phyloP scores from a whole-genome alignment of 2,888 invertebrate genomes.

The Bembecia ichneumoniformis region DNA sequence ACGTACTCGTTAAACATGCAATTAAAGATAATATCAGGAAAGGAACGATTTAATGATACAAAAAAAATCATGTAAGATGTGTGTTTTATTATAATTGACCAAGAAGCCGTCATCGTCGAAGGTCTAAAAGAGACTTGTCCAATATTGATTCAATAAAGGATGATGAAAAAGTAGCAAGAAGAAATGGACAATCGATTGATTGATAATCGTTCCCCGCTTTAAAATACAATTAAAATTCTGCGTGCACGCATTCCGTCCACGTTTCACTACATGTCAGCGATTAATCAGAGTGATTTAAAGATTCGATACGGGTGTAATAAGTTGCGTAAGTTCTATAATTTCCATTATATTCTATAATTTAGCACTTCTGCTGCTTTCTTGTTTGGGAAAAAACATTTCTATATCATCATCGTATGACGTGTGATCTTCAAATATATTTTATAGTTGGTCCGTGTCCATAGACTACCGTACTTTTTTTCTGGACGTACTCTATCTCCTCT shows the following conservation, averaged over 20 bases:
- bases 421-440: too few species aligned
- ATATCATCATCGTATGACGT: too few species aligned
- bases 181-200: constrained; percentile 1
- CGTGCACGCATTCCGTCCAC: constrained; percentile 15
- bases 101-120: background rate
- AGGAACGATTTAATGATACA: background rate
- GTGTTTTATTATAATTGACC: background rate
- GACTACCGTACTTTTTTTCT: too few species aligned
- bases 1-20: background rate
- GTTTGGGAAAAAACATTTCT: too few species aligned
- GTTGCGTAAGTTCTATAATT: constrained; percentile 52
- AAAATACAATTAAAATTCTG: constrained; percentile 15
- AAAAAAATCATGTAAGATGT: background rate
- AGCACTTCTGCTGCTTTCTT: too few species aligned
- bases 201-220: background rate
- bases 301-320: constrained; percentile 35
- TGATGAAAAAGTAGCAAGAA: background rate
- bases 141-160: background rate
- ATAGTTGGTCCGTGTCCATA: too few species aligned
- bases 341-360: constrained; percentile 15
- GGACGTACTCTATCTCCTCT: too few species aligned
- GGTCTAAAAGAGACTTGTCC: background rate
- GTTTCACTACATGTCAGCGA: constrained; percentile 31
- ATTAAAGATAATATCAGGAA: background rate
- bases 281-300: constrained; percentile 53